Percentiles rank a stretch among this genome's conserved stretches.
Conservation (phyloP, 1,140 invertebrate species). For the Drepana arcuata region DNA sequence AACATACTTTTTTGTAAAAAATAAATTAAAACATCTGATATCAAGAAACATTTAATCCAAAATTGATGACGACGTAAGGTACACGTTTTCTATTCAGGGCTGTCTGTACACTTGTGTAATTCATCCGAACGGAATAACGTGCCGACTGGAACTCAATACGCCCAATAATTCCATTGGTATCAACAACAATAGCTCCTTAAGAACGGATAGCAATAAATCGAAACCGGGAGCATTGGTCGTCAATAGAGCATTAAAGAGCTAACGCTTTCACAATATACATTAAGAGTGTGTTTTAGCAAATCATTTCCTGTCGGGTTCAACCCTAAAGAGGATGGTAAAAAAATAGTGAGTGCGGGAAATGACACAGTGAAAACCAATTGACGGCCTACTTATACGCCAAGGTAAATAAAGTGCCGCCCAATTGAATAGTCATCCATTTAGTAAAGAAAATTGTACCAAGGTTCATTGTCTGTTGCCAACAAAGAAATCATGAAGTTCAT, state of each 20-base stretch:
- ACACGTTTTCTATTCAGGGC: conserved; percentile 9
- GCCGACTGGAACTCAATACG: conserved; percentile 26
- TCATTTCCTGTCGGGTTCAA: conserved; percentile 51
- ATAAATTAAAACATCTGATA: too few species aligned
- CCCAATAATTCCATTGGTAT: conserved; percentile 43
- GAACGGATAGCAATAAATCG: conserved; percentile 57
- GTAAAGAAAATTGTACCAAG: too few species aligned
- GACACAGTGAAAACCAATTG: conserved; percentile 55
- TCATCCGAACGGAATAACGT: conserved; percentile 30
- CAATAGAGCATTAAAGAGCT: conserved; percentile 58
- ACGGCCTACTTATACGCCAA: conserved; percentile 32
- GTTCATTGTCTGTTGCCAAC: too few species aligned
- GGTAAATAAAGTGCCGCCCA: conserved; percentile 55
- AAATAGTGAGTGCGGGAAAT: conserved; percentile 64
- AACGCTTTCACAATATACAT: conserved; percentile 56
- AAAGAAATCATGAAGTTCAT: too few species aligned
- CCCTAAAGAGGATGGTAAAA: conserved; percentile 41
- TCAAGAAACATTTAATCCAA: too few species aligned
- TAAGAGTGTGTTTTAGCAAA: conserved; percentile 64
- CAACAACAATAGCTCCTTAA: conserved; percentile 51
- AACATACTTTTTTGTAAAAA: too few species aligned
- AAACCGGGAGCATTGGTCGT: conserved; percentile 45
- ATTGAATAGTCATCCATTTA: conserved; percentile 64
- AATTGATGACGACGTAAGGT: too few species aligned
- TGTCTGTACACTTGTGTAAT: conserved; percentile 8